Evolutionary conservation across 2,888 invertebrate genomes (phyloP).

Genomic region (Ophion slaviceki): DNA sequence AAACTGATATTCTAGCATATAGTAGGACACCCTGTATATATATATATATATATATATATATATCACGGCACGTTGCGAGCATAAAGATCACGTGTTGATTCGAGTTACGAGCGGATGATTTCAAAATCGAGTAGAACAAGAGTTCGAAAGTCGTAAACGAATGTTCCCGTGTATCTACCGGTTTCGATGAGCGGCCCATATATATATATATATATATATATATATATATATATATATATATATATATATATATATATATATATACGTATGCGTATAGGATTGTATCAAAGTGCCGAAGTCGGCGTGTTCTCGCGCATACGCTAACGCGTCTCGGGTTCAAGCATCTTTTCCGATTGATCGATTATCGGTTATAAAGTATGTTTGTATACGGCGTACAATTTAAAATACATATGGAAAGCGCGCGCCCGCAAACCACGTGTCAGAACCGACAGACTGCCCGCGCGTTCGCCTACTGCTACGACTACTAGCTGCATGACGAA

Average conservation of each 20-base stretch:
- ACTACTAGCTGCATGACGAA: constrained; percentile 45
- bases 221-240: constrained; percentile 18
- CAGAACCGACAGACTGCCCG: neutral
- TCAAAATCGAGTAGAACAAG: constrained; percentile 65
- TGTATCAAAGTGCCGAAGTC: constrained; percentile 35
- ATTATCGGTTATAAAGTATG: constrained; percentile 39
- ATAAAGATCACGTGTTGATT: constrained; percentile 63
- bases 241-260: constrained; percentile 13
- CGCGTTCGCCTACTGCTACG: neutral
- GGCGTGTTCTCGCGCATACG: constrained; percentile 33
- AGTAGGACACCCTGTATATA: too few relatives aligned
- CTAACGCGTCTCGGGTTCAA: constrained; percentile 3
- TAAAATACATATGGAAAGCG: constrained; percentile 14
- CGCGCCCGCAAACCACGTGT: too few relatives aligned
- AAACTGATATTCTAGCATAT: too few relatives aligned
- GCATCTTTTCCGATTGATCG: constrained; percentile 41
- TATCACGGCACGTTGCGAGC: constrained; percentile 36
- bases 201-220: constrained; percentile 1
- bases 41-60: neutral
- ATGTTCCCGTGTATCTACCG: constrained; percentile 62
- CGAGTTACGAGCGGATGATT: constrained; percentile 66
- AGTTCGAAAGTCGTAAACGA: constrained; percentile 66
- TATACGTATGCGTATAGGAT: neutral
- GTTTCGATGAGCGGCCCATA: constrained; percentile 51
- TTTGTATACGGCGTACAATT: constrained; percentile 15